Base-by-base conservation (phyloP, 2,797 vertebrate species). In the Huso huso region DNA sequence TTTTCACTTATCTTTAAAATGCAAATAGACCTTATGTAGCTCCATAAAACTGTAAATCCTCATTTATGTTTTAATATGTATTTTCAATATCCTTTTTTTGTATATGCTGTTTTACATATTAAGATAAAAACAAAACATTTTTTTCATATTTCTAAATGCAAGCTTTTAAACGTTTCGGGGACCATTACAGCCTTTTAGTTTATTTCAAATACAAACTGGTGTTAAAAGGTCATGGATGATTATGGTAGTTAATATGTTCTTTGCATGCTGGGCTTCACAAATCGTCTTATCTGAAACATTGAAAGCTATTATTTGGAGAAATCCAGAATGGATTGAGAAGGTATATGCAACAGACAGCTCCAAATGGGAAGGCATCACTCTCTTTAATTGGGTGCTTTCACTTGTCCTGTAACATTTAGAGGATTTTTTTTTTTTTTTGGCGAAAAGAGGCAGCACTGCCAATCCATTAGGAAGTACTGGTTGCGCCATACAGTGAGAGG, bases 341-440 rank as follows among this genome's bases (percentile, higher is more conserved):
- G 66, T 66, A 64, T 61, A 65, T 60, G 68, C 65, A 61, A 63
- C 60, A 69, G 69, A 73, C 64, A 61, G 69, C 66, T 60, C 64
- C 61, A 86, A 84, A 87, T 79, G 81, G 84, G 85, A 88, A 86
- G 86, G 86, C 88, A 88, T 86, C 82, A 76, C 75, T 84, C 84
- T 84, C 85, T 80, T 87, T 93, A 93, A 94, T 93, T 92, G 91
- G 87, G 77, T 84, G 86, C 88, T 88, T 89, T 88, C 87, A 87
- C 84, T 87, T 87, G 86, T 80, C 83, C 71, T 64, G 66, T 68
- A 66, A 73, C 76, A 74, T 82, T 75, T 70, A 75, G 74, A 71
- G 75, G 71, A 78, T 81, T 88, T 85, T 82, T 62, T 69, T 68
- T 66, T 67, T 79, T 86, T 84, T 78, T 73, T 49, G 23, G 10